These are phyloP conservation scores for Poicephalus meyeri DNA, from an alignment of 2,113 vertebrate genomes.

Conservation along the genomic window DNA sequence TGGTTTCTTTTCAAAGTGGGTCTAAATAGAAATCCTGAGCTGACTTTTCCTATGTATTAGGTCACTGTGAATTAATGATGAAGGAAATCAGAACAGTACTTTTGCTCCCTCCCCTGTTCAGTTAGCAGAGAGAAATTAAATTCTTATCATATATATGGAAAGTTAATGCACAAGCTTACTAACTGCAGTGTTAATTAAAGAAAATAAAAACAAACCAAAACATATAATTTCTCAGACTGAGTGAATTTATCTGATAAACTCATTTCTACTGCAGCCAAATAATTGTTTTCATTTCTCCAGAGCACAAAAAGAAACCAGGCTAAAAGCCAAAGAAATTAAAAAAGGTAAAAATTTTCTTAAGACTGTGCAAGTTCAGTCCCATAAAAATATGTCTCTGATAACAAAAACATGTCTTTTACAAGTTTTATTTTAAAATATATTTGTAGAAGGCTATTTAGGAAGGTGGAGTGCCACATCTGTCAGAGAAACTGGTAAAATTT, in stretches of 20 bases:
- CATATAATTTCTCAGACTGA: neutral
- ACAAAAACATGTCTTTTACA: neutral
- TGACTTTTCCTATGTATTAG: neutral
- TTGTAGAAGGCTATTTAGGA: neutral
- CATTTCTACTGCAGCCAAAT: neutral
- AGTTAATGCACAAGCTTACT: neutral
- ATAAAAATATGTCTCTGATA: neutral
- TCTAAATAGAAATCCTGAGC: neutral
- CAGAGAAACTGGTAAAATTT: neutral
- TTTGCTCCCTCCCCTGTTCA: slow-evolving; percentile 59
- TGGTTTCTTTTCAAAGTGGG: neutral
- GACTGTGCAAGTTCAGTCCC: neutral
- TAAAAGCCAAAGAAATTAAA: neutral
- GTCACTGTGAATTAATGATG: neutral
- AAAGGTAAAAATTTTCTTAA: neutral
- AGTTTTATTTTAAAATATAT: neutral
- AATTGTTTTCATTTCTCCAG: neutral
- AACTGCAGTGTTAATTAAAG: neutral
- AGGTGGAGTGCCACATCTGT: neutral
- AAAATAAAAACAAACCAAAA: neutral
- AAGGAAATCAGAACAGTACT: slow-evolving; percentile 28
- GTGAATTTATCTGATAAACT: neutral
- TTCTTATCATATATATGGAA: neutral
- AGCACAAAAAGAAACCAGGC: neutral
- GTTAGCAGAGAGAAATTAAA: slow-evolving; percentile 3